Conservation (phyloP, 2,113 vertebrate genomes). For the Mormyrus iriodes region DNA sequence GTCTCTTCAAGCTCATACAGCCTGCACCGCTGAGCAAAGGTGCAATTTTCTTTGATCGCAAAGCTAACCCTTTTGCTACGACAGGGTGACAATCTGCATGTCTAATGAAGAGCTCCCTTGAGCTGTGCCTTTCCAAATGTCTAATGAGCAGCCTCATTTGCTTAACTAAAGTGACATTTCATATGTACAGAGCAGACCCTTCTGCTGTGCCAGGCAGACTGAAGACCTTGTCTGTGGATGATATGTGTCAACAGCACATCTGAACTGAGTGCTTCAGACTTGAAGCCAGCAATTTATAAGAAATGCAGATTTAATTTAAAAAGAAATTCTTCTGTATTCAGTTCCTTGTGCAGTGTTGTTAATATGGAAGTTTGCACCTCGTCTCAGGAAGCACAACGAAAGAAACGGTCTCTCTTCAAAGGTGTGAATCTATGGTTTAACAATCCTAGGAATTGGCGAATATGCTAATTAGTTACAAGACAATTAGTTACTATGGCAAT, state of each 20-base stretch:
- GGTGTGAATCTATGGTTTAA: neutral
- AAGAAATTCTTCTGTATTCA: neutral
- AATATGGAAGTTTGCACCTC: neutral
- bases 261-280: neutral
- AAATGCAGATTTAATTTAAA: neutral
- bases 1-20: neutral
- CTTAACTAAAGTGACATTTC: neutral
- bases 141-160: neutral
- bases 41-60: neutral
- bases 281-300: neutral
- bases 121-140: neutral
- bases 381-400: neutral
- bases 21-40: neutral
- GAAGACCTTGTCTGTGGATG: neutral
- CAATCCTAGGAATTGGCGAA: neutral
- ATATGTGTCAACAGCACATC: neutral
- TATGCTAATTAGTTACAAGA: neutral
- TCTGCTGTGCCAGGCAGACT: neutral
- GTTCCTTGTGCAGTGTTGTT: neutral
- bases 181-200: neutral
- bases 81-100: neutral
- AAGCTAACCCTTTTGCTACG: neutral
- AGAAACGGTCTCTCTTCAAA: neutral
- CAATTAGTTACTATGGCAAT: slow-evolving; percentile 11
- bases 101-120: neutral